phyloP scores from a whole-genome alignment of 2,113 vertebrate species.

The Patagioenas fasciata region DNA sequence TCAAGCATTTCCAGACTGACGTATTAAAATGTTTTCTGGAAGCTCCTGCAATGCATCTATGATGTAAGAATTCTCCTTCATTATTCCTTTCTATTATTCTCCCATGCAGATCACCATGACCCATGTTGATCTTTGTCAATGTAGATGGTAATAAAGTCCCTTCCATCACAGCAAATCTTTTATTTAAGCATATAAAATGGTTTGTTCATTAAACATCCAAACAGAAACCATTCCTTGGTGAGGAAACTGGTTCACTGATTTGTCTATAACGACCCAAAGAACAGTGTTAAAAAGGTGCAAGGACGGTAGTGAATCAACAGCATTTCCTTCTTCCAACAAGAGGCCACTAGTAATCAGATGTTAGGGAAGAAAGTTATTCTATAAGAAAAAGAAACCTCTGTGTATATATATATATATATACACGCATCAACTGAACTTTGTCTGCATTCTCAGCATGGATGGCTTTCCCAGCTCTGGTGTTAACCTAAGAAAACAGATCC shows the following conservation, averaged over 20 bases:
- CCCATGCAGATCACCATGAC: neutral
- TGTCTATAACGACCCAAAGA: conserved; percentile 34
- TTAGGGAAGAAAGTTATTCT: neutral
- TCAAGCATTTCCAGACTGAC: conserved; percentile 2
- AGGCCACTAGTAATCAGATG: neutral
- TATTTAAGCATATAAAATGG: neutral
- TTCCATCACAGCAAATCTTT: conserved; percentile 15
- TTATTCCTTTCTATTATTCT: conserved; percentile 26
- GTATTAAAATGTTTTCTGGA: conserved; percentile 17
- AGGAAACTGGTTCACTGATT: neutral
- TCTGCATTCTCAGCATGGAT: neutral
- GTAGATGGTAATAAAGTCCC: neutral
- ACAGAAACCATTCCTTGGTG: conserved; percentile 20
- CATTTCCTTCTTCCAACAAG: neutral
- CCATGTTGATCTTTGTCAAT: neutral
- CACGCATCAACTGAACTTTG: neutral
- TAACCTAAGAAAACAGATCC: conserved; percentile 61
- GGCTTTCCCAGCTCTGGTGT: neutral
- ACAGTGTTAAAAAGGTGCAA: neutral
- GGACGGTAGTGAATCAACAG: neutral
- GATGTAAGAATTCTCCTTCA: conserved; percentile 1
- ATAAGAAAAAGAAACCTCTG: neutral
- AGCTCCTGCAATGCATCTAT: neutral
- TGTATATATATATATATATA: neutral
- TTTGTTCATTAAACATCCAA: conserved; percentile 38